Conservation (phyloP, 2,797 vertebrate genomes). For the Squalus acanthias region DNA sequence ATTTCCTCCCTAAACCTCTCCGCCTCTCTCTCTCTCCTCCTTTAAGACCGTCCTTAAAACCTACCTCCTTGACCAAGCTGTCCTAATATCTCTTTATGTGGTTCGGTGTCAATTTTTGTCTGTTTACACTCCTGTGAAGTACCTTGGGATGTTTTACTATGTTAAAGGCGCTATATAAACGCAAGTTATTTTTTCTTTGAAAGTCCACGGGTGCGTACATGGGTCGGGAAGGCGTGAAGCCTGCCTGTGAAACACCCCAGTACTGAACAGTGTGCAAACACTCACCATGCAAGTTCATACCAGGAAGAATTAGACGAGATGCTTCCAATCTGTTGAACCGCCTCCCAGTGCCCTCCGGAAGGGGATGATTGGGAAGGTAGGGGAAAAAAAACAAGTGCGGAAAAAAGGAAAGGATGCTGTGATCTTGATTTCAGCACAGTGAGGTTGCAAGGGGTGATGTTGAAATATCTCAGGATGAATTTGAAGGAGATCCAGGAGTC, state of each 20-base stretch:
- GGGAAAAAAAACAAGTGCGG: not conserved
- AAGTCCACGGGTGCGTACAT: not conserved
- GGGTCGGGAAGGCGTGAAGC: not conserved
- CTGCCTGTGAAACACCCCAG: not conserved
- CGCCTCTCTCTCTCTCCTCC: not conserved
- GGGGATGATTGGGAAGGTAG: not conserved
- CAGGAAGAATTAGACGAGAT: not conserved
- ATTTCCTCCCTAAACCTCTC: not conserved
- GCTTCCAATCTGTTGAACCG: not conserved
- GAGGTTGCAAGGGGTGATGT: not conserved
- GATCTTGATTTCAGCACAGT: not conserved
- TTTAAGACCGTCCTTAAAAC: not conserved
- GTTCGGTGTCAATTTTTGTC: not conserved
- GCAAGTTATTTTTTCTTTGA: not conserved
- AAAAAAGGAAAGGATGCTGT: not conserved
- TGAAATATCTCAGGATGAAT: too few relatives aligned
- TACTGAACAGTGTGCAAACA: not conserved
- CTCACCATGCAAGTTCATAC: not conserved
- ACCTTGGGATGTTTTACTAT: not conserved
- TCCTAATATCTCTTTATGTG: not conserved
- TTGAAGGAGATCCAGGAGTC: too few relatives aligned
- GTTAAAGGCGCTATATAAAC: not conserved
- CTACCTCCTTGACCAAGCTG: too few relatives aligned
- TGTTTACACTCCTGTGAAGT: not conserved
- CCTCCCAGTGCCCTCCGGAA: not conserved